Evolutionary conservation across 2,797 vertebrate species (phyloP), one percentile per base, ranked within the genome.

Genomic region (Sebastes aleutianus): DNA sequence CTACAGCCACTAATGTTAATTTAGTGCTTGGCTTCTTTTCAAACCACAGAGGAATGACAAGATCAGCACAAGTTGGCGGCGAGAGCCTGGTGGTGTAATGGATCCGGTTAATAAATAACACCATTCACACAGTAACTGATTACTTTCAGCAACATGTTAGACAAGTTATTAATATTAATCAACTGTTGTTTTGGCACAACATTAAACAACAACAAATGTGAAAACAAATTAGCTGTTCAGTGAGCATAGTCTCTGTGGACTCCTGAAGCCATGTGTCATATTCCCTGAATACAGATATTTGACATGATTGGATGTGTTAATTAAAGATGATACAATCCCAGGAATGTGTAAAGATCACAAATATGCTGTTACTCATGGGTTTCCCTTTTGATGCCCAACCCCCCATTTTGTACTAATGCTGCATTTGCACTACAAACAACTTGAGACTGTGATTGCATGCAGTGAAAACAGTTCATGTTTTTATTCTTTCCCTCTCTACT

Each of bases 161-260:
- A 69, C 50, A 72, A 56, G n/a, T 59, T 69, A 78, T 76, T 82
- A 69, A 76, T 71, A 63, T 61, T 20, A 65, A 27, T 22, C 63
- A 72, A 1, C 14, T n/a, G 14, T 32, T 43, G 47, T 54, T 83
- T 82, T 26, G 50, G 65, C 5, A 2, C 3, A 8, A 54, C 20
- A 54, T 31, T 34, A 56, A 74, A 76, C 53, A 73, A 29, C 43
- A 31, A 16, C 8, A 62, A 63, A 65, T 43, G 53, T 47, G 27
- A 58, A 27, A 72, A 10, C 24, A 27, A 29, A 76, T 64, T 20
- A 9, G 8, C 6, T 29, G 22, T 57, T 63, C 20, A 56, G 4
- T 24, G 4, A 54, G n/a, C 3, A 20, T 50, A 1, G 4, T 53
- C 43, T 71, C 58, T 56, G 29, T 20, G 14, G 70, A 29, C 56